These are phyloP conservation scores for Micrasema longulum DNA, from an alignment of 1,140 invertebrate genomes.

Conservation along the genomic window DNA sequence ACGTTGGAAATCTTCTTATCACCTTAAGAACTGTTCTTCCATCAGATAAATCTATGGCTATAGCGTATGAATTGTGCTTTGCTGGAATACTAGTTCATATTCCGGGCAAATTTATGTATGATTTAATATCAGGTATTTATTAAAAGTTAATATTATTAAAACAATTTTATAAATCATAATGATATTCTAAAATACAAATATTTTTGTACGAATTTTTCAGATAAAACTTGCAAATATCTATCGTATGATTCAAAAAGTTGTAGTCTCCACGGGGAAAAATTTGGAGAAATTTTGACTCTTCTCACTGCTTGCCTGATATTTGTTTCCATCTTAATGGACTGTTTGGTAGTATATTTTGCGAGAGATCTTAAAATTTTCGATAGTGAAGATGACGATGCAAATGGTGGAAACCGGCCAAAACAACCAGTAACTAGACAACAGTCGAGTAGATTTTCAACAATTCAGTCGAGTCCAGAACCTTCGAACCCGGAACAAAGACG, in stretches of 20 bases:
- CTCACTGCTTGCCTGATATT: conserved; percentile 45
- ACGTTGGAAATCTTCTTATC: conserved; percentile 71
- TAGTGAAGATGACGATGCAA: conserved; percentile 36
- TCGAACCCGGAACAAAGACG: conserved; percentile 18
- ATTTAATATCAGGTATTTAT: conserved; percentile 66
- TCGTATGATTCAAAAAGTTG: conserved; percentile 38
- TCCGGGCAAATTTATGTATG: conserved; percentile 69
- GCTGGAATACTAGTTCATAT: conserved; percentile 68
- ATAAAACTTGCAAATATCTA: conserved; percentile 60
- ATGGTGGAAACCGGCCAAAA: too few species aligned
- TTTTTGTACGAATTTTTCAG: conserved; percentile 45
- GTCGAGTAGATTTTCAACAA: neutral
- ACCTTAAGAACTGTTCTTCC: conserved; percentile 66
- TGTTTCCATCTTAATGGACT: conserved; percentile 37
- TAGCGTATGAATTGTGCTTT: conserved; percentile 70
- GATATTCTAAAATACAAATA: too few species aligned
- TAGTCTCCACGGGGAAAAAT: conserved; percentile 44
- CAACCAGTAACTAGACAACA: neutral
- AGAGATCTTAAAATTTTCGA: conserved; percentile 40
- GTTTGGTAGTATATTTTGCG: conserved; percentile 33
- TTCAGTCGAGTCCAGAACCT: neutral
- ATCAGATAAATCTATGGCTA: conserved; percentile 71
- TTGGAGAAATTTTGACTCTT: conserved; percentile 45
- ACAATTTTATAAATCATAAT: too few species aligned
- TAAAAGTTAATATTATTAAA: too few species aligned